Evolutionary conservation across 1,140 invertebrate genomes (phyloP).

Genomic region (Drosophila willistoni): DNA sequence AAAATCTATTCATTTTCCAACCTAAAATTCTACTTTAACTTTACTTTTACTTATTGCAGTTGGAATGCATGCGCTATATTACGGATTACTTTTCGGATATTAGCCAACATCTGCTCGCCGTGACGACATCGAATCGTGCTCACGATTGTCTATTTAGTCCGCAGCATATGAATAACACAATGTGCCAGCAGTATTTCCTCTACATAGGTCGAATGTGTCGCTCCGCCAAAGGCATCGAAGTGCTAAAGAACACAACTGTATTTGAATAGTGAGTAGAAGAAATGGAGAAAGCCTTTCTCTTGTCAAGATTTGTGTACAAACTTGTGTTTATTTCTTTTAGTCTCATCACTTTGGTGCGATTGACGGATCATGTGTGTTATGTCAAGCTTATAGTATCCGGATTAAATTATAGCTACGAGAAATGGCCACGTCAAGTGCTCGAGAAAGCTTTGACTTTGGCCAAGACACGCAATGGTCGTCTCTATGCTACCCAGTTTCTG

Average conservation of each 20-base stretch:
- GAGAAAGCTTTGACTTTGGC: conserved; percentile 86
- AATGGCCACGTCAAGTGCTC: conserved; percentile 89
- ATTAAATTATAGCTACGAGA: conserved; percentile 92
- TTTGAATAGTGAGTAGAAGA: conserved; percentile 87
- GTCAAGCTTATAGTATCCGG: conserved; percentile 95
- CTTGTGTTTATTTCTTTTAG: conserved; percentile 83
- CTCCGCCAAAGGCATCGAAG: conserved; percentile 88
- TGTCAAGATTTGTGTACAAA: background rate
- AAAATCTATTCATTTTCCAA: background rate
- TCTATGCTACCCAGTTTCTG: conserved; percentile 96
- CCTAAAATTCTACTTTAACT: too few species aligned
- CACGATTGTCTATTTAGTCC: conserved; percentile 96
- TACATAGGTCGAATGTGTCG: conserved; percentile 94
- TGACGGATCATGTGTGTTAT: conserved; percentile 94
- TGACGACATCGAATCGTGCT: conserved; percentile 89
- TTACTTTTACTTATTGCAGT: conserved; percentile 37
- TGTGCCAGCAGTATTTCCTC: conserved; percentile 96
- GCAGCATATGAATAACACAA: conserved; percentile 92
- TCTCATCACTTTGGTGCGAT: conserved; percentile 90
- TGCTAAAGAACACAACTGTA: conserved; percentile 91
- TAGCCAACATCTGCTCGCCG: conserved; percentile 88
- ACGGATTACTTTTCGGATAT: conserved; percentile 93
- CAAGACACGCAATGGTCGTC: conserved; percentile 87
- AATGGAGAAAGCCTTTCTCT: too few species aligned
- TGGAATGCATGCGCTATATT: conserved; percentile 87